Base-by-base conservation (phyloP, 1,140 invertebrate species). In the Bombus confusus region DNA sequence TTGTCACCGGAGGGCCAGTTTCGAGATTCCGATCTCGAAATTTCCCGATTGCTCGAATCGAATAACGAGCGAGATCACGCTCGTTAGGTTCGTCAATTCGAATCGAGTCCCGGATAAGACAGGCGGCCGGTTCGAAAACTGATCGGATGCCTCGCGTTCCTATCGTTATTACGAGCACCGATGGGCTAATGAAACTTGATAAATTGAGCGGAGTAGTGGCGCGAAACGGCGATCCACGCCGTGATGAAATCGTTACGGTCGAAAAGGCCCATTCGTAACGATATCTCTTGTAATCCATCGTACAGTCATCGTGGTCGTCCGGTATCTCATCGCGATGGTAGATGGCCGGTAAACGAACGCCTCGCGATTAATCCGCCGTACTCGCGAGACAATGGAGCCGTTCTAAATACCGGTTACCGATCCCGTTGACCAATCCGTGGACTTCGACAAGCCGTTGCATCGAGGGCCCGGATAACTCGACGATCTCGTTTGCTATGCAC, bases 341-440 rank as follows among this genome's bases (percentile, higher is more conserved):
- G 68, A 74, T 31, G 57, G 39, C 80, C 47, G 47, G 39, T 28
- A 64, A n/a, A 41, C 62, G 76, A 43, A 73, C 85, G 78, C 47
- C 76, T 52, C 72, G 39, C 88, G 85, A 91, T 91, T 86, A 90
- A 90, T 87, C 85, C 69, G 62, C 80, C 88, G 75, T 73, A 71
- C 28, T 41, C 37, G 62, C 66, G 37, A 90, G 82, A 91, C 91
- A 91, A 91, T 91, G 74, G 83, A 90, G 83, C 87, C 87, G 87
- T 87, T 91, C 91, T 91, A 90, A 91, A 90, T 90, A 91, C 90
- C 80, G 80, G 79, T 87, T 81, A 39, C 78, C 85, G 77, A 78
- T 87, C 81, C 72, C 73, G 83, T 81, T 91, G 87, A 87, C 87
- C 90, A 86, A 88, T 86, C 72, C 71, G 43, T 66, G 31, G 37